Percentiles rank a stretch among this genome's conserved stretches.
Conservation (phyloP, 2,113 vertebrate species). For the Eudyptes chrysolophus region DNA sequence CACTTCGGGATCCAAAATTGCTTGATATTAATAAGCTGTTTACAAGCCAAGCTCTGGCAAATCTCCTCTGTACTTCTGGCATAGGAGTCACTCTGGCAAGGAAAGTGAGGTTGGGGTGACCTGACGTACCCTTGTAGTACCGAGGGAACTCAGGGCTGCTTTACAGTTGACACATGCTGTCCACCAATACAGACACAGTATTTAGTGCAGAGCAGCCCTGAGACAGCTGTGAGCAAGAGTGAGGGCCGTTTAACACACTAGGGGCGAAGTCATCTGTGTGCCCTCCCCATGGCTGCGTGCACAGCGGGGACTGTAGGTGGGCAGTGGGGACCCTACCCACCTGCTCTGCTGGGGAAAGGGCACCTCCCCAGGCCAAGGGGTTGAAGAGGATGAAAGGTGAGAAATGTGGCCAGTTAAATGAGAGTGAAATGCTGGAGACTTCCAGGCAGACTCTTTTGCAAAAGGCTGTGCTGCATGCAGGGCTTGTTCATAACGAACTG, state of each 20-base stretch:
- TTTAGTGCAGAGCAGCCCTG: background rate
- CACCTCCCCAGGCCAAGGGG: background rate
- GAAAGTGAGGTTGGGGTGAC: background rate
- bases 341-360: background rate
- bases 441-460: background rate
- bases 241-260: background rate
- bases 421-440: background rate
- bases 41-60: background rate
- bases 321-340: background rate
- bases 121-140: background rate
- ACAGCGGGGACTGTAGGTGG: accelerated
- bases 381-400: background rate
- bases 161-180: background rate
- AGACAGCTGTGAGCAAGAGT: background rate
- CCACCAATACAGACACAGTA: no score
- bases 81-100: background rate
- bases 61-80: background rate
- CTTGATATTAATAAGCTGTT: background rate
- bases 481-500: background rate
- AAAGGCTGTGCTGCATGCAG: background rate
- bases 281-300: background rate
- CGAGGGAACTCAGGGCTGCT: background rate
- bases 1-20: background rate
- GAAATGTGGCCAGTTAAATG: background rate
- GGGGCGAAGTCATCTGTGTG: background rate